Evolutionary conservation across 2,113 vertebrate species (phyloP), one percentile per base, ranked within the genome.

Genomic region (Paradisaea rubra): DNA sequence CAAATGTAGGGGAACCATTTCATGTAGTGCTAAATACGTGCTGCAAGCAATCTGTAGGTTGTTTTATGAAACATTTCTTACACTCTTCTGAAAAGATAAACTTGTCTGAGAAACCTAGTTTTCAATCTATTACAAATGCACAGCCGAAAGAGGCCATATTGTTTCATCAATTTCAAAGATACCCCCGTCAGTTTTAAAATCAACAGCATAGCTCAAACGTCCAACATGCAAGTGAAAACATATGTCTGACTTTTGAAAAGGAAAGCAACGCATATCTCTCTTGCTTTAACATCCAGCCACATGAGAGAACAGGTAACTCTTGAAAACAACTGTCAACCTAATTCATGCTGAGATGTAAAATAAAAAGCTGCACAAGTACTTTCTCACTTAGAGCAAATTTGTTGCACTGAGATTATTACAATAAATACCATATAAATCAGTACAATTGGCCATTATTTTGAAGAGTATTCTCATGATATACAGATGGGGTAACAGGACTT

Each of bases 401-500:
- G 54, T 41, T 69, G 81, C 79, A 86, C 52, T 77, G 83, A 93
- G 25, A 56, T 79, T 76, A 81, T 71, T 63, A 88, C 76, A 88
- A 77, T 85, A 89, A 93, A 86, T 81, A 95, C n/a, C 60, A 87
- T 37, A 86, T 53, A 85, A 89, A 81, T 27, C 50, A 78, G 37
- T 86, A 92, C 22, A 88, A 91, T 50, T 64, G 83, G 86, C 59
- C 89, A 76, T 74, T 91, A 82, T 91, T 96, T 96, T 96, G 83
- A 95, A 96, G 83, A 87, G 39, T 50, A 82, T 72, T 90, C 44
- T 60, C 60, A 66, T 74, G 52, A 86, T 35, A 93, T 22, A 94
- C 59, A 69, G 88, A 76, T 76, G 41, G 68, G 39, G 35, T 65
- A 83, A 94, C 30, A 83, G 78, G 81, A 92, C 45, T 39, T 17